These are phyloP conservation scores for Mongoloraphidia duomilia DNA, from an alignment of 2,888 invertebrate genomes.

Conservation along the genomic window DNA sequence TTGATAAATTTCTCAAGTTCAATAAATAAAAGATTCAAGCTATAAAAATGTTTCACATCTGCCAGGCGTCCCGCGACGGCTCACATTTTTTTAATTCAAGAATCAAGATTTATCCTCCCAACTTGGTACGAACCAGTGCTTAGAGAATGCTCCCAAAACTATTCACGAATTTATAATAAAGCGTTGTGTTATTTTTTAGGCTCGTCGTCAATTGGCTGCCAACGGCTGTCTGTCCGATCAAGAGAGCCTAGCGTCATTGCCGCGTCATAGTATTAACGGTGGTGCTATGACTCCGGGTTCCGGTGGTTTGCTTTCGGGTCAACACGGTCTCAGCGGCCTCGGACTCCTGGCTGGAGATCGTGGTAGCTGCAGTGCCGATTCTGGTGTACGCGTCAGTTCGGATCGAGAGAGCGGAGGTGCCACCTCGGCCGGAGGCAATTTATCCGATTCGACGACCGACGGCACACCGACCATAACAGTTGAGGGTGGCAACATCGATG, in stretches of 20 bases:
- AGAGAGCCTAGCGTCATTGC: conserved; percentile 62
- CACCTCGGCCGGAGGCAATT: conserved; percentile 68
- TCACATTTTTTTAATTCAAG: not conserved
- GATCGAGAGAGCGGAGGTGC: conserved; percentile 67
- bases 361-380: conserved; percentile 77
- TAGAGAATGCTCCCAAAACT: too few relatives aligned
- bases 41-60: too few relatives aligned
- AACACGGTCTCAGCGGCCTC: conserved; percentile 32
- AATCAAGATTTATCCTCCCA: not conserved
- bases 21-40: too few relatives aligned
- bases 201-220: conserved; percentile 56
- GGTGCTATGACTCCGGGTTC: conserved; percentile 47
- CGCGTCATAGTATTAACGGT: conserved; percentile 40
- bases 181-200: conserved; percentile 30
- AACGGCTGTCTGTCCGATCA: conserved; percentile 75
- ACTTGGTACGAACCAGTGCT: too few relatives aligned
- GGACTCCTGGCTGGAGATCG: conserved; percentile 47
- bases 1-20: too few relatives aligned
- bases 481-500: conserved; percentile 47
- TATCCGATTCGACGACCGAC: conserved; percentile 66
- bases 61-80: not conserved
- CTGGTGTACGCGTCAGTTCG: conserved; percentile 70
- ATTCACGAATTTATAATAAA: too few relatives aligned
- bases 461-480: conserved; percentile 46
- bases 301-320: conserved; percentile 32